Base-by-base conservation (phyloP, 2,797 vertebrate genomes). In the Pipistrellus pygmaeus region DNA sequence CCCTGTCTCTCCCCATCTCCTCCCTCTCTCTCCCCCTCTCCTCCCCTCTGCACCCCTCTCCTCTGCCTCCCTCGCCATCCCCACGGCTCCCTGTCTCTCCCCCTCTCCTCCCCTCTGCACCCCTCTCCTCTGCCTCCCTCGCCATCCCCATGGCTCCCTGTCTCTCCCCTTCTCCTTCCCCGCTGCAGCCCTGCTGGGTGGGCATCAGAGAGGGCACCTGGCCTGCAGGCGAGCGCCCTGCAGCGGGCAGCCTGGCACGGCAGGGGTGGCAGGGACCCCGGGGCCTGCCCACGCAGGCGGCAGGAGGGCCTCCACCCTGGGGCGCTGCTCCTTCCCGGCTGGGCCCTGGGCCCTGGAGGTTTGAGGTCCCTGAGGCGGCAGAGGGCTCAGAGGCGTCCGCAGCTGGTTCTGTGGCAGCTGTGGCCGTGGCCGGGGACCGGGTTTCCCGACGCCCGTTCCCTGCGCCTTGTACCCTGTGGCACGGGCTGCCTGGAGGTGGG, bases 171-270 rank as follows among this genome's bases (percentile, higher is more conserved):
- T 51, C n/a, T 69, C 44, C 27, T 25, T 38, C 60, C 80, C 8
- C 8, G 18, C 68, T 11, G 32, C 7, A 12, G 1, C 0, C 8
- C 0, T 1, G 1, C 41, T 21, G 44, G 15, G 2, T 10, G 13
- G 44, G 25, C 11, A 4, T 51, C 53, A 23, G 77, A 62, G 32
- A 21, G 15, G 8, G 1, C 38, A 6, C 3, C 17, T 38, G 87
- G 5, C 30, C 51, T 23, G 8, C 4, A 1, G 18, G 14, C 21
- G 4, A 38, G 15, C 4, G 11, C 53, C 35, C 38, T 20, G 25
- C 13, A 0, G 5, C 2, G 38, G 68, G 46, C 32, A 1, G 17
- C 60, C 41, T 18, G 41, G 68, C 14, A 2, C 30, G 0, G 3
- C 35, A 53, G 21, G 21, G 41, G 13, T 3, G 13, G 30, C n/a